phyloP scores from a whole-genome alignment of 1,140 invertebrate genomes.

The Diachasmimorpha longicaudata region DNA sequence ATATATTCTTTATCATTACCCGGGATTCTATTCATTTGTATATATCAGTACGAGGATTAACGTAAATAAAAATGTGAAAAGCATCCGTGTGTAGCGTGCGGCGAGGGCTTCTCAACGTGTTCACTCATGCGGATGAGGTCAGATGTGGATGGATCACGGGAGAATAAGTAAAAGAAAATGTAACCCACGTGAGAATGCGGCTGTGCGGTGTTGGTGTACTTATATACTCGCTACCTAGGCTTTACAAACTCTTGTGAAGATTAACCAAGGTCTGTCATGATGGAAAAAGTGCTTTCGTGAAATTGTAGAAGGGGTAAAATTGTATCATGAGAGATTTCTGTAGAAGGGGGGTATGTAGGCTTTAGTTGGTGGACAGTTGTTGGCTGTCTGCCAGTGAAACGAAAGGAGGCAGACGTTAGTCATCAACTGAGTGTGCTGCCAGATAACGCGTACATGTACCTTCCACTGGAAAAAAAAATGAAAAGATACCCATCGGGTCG shows the following conservation, averaged over 20 bases:
- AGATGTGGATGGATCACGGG: not conserved
- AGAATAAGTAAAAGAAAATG: not conserved
- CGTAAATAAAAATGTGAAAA: not conserved
- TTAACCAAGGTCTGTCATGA: conserved; percentile 28
- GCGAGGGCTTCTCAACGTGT: not conserved
- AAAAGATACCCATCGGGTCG: not conserved
- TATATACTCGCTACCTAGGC: not conserved
- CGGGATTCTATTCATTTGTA: not conserved
- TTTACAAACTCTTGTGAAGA: not conserved
- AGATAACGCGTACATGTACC: not conserved
- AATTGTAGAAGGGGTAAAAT: not conserved
- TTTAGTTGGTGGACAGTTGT: conserved; percentile 4
- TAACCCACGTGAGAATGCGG: conserved; percentile 3
- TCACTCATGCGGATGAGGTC: conserved; percentile 1
- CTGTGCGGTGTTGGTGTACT: not conserved
- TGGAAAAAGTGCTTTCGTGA: conserved; percentile 17
- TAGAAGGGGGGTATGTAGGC: not conserved
- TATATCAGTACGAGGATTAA: not conserved
- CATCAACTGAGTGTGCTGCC: conserved; percentile 21
- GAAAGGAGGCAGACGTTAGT: conserved; percentile 27
- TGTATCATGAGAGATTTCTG: not conserved
- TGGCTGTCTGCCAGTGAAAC: conserved; percentile 31
- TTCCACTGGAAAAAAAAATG: not conserved
- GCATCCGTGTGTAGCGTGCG: not conserved
- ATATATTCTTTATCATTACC: not conserved